phyloP scores from a whole-genome alignment of 2,797 vertebrate species.

The Spinus pinus region DNA sequence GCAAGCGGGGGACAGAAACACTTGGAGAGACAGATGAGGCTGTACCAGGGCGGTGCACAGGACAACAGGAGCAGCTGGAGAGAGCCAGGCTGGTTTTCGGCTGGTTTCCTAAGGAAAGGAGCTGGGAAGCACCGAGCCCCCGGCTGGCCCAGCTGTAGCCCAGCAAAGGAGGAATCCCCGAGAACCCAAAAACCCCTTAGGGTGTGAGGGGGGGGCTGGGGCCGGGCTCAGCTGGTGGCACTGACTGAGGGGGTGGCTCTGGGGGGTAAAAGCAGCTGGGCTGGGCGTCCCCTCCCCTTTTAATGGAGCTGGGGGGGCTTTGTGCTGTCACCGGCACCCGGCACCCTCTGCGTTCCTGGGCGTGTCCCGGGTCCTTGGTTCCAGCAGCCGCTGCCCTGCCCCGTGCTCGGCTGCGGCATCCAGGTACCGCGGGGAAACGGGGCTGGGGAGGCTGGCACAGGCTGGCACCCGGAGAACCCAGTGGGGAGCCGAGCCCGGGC shows the following conservation, averaged over 20 bases:
- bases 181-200: fast-evolving
- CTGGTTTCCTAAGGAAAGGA: not conserved
- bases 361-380: fast-evolving
- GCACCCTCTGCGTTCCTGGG: fast-evolving
- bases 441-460: no score
- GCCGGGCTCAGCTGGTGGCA: not conserved
- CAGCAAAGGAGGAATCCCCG: fast-evolving
- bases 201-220: not conserved
- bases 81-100: not conserved
- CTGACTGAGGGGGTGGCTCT: fast-evolving
- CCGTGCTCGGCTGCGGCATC: fast-evolving
- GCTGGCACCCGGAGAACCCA: not conserved
- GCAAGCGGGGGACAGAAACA: not conserved
- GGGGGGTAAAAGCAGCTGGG: fast-evolving
- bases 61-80: not conserved
- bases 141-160: not conserved
- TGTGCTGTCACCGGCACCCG: not conserved
- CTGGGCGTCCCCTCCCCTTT: fast-evolving
- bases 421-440: not conserved
- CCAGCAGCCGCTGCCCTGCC: no score
- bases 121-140: fast-evolving
- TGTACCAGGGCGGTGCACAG: fast-evolving
- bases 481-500: fast-evolving
- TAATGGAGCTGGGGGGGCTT: fast-evolving
- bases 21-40: no score